Conservation (phyloP, 1,140 invertebrate genomes). For the Potamilus streckersoni region DNA sequence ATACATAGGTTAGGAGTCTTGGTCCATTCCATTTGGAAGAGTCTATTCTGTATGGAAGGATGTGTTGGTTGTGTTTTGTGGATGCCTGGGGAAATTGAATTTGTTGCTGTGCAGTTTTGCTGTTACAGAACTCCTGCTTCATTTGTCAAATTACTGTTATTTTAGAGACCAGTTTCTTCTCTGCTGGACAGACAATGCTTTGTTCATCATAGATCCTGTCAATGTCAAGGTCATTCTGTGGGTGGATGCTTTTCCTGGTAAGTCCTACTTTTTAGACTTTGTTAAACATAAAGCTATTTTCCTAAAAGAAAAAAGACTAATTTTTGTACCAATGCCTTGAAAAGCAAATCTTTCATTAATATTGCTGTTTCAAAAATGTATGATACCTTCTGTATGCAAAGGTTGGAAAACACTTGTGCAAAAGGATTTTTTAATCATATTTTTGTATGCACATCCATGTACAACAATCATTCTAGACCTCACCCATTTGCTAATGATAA, state of each 20-base stretch:
- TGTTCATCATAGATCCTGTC: conserved; percentile 60
- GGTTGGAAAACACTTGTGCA: background rate
- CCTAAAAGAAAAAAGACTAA: no score
- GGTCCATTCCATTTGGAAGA: no score
- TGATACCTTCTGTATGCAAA: background rate
- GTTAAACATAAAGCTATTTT: background rate
- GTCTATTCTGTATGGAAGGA: no score
- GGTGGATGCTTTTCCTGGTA: conserved; percentile 46
- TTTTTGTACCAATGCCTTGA: no score
- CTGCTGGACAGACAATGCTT: conserved; percentile 47
- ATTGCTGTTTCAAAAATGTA: background rate
- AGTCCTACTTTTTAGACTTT: background rate
- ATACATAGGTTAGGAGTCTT: no score
- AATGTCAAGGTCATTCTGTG: conserved; percentile 59
- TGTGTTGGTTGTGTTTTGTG: no score
- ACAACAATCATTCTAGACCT: no score
- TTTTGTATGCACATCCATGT: background rate
- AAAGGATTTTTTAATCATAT: background rate
- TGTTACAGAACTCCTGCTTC: background rate
- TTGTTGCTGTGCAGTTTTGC: no score
- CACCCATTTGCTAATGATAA: no score
- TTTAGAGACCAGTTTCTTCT: conserved; percentile 40
- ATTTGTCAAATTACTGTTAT: background rate
- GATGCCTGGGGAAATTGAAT: no score
- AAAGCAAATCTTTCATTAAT: background rate